Conservation (phyloP, 2,888 invertebrate species). For the Drosophila greeni region DNA sequence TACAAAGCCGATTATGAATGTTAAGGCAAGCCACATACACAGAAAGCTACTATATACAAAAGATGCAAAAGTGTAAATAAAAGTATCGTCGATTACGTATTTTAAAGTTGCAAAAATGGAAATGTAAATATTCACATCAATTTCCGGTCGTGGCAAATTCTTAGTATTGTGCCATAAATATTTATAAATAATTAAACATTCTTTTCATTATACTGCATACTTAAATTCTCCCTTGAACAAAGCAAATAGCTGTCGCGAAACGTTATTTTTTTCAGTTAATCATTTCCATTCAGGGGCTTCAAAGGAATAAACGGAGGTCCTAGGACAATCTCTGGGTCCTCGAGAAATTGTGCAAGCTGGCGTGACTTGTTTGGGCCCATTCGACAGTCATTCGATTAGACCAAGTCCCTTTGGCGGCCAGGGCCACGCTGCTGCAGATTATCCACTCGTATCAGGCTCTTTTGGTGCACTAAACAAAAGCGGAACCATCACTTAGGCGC, state of each 20-base stretch:
- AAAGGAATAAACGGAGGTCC: slow-evolving; percentile 9
- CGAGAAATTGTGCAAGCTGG: slow-evolving; percentile 25
- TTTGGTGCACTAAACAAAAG: slow-evolving; percentile 24
- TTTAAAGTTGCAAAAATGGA: background rate
- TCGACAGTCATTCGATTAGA: slow-evolving; percentile 39
- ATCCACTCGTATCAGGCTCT: slow-evolving; percentile 18
- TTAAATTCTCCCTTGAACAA: background rate
- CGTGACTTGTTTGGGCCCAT: slow-evolving; percentile 44
- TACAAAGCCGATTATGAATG: slow-evolving; percentile 7
- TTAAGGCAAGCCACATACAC: background rate
- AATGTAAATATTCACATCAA: background rate
- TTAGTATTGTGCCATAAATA: background rate
- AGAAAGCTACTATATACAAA: background rate
- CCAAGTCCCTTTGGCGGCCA: slow-evolving; percentile 18
- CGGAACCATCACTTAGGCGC: slow-evolving; percentile 36
- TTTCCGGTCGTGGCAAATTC: background rate
- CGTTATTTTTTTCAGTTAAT: background rate
- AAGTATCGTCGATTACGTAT: no score
- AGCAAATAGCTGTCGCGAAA: slow-evolving; percentile 1
- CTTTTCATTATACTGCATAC: background rate
- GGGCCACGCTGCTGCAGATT: slow-evolving; percentile 16
- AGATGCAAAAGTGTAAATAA: background rate
- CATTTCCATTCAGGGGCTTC: slow-evolving; percentile 19
- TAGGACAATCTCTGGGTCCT: background rate
- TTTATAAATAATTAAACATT: no score